Base-by-base conservation (phyloP, 2,888 invertebrate species). In the Blastobasis lacticolella region DNA sequence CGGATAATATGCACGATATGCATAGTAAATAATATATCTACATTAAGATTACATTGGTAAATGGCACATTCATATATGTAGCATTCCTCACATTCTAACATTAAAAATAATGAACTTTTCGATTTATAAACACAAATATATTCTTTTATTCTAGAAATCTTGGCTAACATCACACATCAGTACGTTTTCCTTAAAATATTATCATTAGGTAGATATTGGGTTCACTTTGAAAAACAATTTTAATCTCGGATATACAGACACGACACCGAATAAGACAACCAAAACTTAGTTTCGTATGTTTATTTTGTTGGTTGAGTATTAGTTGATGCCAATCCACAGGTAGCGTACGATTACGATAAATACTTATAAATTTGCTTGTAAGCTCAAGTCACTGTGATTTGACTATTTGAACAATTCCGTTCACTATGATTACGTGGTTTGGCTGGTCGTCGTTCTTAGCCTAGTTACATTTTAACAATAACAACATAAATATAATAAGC, bases 161-260 rank as follows among this genome's bases (percentile, higher is more conserved):
- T 84, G 83, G 78, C 80, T 79, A 81, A 72, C 73, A 80, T 81
- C 78, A 83, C 82, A 78, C 82, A 78, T 84, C 83, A 82, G 84
- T 83, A 81, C 84, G 75, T 73, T 79, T 77, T 78, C 71, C 73
- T 78, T 78, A 76, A 43, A 43, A 10, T 10, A 6, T 43, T 43
- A 43, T 43, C 10, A 10, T 43, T 43, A 43, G 43, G 43, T 43
- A 1, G 43, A 43, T 43, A 10, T 43, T 43, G n/a, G 43, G 43
- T 10, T 23, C 23, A 23, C 23, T 43, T 42, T 42, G 9, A 6
- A n/a, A n/a, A 43, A 43, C 43, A 23, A 10, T 45, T 10, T 45
- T 23, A 45, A 23, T 45, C 23, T 8, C 10, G 8, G 8, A 23
- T n/a, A 45, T 10, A 23, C 23, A n/a, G 42, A 49, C 43, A 44